phyloP scores from a whole-genome alignment of 1,140 invertebrate species.

The Centruroides sculpturatus region DNA sequence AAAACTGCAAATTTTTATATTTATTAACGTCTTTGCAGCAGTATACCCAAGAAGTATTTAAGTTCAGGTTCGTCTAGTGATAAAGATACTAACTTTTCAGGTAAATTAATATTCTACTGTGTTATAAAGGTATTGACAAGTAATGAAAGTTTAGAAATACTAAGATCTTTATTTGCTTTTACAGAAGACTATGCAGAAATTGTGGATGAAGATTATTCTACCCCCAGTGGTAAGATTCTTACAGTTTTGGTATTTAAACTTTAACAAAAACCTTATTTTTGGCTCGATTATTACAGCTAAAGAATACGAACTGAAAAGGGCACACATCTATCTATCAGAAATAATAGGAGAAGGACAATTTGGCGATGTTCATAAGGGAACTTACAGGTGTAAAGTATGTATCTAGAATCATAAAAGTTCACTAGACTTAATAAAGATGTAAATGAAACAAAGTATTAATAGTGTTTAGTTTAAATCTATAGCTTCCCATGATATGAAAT shows the following conservation, averaged over 20 bases:
- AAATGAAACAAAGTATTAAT: too few relatives aligned
- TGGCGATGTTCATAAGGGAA: slow-evolving; percentile 91
- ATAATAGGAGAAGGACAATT: slow-evolving; percentile 97
- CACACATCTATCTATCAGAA: slow-evolving; percentile 71
- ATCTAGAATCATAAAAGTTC: not conserved
- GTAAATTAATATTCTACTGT: too few relatives aligned
- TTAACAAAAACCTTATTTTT: not conserved
- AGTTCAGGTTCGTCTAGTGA: too few relatives aligned
- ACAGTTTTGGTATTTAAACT: not conserved
- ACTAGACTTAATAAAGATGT: too few relatives aligned
- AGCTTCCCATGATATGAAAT: too few relatives aligned
- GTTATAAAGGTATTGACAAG: too few relatives aligned
- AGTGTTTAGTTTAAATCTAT: too few relatives aligned
- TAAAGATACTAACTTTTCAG: too few relatives aligned
- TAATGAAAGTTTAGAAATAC: too few relatives aligned
- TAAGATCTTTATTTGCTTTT: too few relatives aligned
- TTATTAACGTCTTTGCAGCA: not conserved
- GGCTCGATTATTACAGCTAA: slow-evolving; percentile 43
- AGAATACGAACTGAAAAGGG: slow-evolving; percentile 78
- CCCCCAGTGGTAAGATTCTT: slow-evolving; percentile 55
- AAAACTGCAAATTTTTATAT: not conserved
- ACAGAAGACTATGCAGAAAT: slow-evolving; percentile 88
- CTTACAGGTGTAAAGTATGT: slow-evolving; percentile 38
- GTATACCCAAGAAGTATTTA: too few relatives aligned
- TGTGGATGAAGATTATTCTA: slow-evolving; percentile 61